Evolutionary conservation across 2,113 vertebrate species (phyloP).

Genomic region (Alligator sinensis): DNA sequence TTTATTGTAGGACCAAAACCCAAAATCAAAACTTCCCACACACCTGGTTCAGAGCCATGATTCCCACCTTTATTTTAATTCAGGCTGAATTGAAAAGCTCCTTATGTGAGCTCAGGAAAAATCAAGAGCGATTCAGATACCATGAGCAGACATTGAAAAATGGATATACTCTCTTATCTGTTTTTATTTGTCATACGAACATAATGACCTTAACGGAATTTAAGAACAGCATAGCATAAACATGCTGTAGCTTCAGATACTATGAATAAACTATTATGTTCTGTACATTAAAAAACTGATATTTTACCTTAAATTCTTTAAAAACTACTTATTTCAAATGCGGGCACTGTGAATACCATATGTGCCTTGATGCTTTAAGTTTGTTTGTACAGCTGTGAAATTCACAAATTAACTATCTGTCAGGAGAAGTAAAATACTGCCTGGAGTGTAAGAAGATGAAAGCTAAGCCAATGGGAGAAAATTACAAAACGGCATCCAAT

Average conservation of each 20-base stretch:
- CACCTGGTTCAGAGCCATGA: neutral
- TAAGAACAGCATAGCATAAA: neutral
- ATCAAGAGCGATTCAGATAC: neutral
- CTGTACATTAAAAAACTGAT: slow-evolving; percentile 15
- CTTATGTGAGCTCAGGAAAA: neutral
- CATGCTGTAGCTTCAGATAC: neutral
- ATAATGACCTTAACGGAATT: neutral
- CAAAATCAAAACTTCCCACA: neutral
- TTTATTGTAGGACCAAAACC: neutral
- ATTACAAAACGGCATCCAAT: slow-evolving; percentile 50
- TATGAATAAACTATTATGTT: neutral
- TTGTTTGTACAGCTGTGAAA: slow-evolving; percentile 71
- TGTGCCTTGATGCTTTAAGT: slow-evolving; percentile 47
- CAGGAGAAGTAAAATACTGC: slow-evolving; percentile 67
- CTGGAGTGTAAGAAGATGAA: slow-evolving; percentile 47
- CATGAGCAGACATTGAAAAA: neutral
- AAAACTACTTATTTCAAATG: slow-evolving; percentile 22
- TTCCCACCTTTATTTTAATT: neutral
- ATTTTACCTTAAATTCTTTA: slow-evolving; percentile 46
- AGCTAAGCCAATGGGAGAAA: slow-evolving; percentile 64
- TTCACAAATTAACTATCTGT: slow-evolving; percentile 69
- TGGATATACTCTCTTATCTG: neutral
- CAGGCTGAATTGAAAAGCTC: neutral
- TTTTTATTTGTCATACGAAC: neutral
- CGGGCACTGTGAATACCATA: slow-evolving; percentile 1